Evolutionary conservation across 2,113 vertebrate species (phyloP).

Genomic region (Sorex fumeus): DNA sequence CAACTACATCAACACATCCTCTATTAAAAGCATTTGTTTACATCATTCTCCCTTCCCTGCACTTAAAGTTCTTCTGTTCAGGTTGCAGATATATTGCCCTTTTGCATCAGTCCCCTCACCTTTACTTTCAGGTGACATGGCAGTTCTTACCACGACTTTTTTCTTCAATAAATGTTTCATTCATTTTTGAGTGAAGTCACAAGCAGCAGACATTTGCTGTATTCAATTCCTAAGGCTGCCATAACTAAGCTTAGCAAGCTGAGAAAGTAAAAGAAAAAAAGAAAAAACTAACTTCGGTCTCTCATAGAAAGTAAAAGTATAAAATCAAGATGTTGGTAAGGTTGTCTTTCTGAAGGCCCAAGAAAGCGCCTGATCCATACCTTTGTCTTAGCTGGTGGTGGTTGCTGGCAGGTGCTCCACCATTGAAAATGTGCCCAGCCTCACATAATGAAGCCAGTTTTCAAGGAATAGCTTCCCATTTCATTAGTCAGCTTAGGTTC

Average conservation of each 20-base stretch:
- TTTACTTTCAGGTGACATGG: neutral
- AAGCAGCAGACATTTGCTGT: neutral
- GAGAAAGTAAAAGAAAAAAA: neutral
- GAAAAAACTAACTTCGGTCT: neutral
- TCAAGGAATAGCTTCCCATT: neutral
- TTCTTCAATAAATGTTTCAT: neutral
- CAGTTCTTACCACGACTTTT: neutral
- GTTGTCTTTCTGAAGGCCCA: neutral
- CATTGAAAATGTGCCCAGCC: too few species aligned
- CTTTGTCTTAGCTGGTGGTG: neutral
- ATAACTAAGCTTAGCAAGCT: neutral
- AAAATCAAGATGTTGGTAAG: neutral
- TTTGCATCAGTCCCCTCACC: neutral
- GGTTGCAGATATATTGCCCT: neutral
- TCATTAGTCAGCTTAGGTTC: constrained; percentile 19
- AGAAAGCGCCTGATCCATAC: neutral
- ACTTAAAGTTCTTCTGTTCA: neutral
- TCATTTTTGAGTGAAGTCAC: constrained; percentile 21
- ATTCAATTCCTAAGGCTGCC: neutral
- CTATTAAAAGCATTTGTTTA: neutral
- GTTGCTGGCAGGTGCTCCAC: neutral
- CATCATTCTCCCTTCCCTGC: neutral
- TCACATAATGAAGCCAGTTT: too few species aligned
- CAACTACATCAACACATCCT: neutral
- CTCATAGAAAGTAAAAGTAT: neutral